These are phyloP conservation scores for Drosophila subquinaria DNA, from an alignment of 2,888 invertebrate genomes.

Conservation along the genomic window DNA sequence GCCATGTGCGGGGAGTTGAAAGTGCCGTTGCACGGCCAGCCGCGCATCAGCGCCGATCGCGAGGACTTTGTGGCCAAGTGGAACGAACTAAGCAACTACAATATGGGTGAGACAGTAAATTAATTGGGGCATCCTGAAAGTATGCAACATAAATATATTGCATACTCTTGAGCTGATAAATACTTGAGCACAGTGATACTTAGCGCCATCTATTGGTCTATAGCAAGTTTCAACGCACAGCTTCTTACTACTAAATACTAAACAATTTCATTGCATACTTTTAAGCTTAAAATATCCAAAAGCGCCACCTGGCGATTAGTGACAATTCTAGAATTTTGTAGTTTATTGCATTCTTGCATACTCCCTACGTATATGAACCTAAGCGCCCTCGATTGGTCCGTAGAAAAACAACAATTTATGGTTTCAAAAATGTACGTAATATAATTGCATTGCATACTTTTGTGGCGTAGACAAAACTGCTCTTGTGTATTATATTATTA, in stretches of 20 bases:
- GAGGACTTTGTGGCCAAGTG: conserved; percentile 94
- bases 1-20: conserved; percentile 97
- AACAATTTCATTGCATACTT: conserved; percentile 1
- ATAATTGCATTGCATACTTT: neutral
- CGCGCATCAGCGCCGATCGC: conserved; percentile 91
- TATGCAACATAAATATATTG: neutral
- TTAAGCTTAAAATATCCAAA: neutral
- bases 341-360: conserved; percentile 1
- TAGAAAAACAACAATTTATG: neutral
- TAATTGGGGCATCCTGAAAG: too few relatives aligned
- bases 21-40: conserved; percentile 91
- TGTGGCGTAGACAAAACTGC: neutral
- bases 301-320: neutral
- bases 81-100: conserved; percentile 96
- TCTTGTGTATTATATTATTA: neutral
- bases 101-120: conserved; percentile 88
- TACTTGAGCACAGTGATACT: neutral
- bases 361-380: neutral
- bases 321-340: neutral
- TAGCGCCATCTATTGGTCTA: conserved; percentile 3
- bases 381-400: neutral
- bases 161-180: neutral
- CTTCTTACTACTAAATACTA: neutral
- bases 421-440: neutral
- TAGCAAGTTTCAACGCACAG: neutral